phyloP scores from a whole-genome alignment of 2,888 invertebrate species.

The Microplitis deprimator region DNA sequence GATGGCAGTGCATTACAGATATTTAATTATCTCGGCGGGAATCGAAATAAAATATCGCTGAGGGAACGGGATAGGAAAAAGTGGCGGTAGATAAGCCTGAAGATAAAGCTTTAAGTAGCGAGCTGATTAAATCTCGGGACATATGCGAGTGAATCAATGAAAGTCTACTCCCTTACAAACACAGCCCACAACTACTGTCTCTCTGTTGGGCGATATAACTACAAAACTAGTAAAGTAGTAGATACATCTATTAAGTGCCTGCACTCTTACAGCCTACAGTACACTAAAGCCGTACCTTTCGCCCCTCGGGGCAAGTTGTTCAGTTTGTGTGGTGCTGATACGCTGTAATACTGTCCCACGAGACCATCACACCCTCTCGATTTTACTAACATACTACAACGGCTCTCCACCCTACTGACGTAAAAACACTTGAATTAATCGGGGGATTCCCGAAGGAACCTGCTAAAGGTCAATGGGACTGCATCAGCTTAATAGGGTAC shows the following conservation, averaged over 20 bases:
- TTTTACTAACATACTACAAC: conserved; percentile 29
- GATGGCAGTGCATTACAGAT: conserved; percentile 65
- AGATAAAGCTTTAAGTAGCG: conserved; percentile 65
- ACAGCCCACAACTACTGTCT: background rate
- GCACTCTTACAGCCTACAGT: background rate
- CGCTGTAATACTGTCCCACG: conserved; percentile 67
- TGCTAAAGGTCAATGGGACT: conserved; percentile 68
- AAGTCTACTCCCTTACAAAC: conserved; percentile 21
- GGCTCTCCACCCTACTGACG: conserved; percentile 49
- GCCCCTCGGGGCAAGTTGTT: conserved; percentile 55
- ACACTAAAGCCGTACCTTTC: background rate
- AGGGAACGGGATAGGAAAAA: conserved; percentile 29
- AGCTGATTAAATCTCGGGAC: conserved; percentile 70
- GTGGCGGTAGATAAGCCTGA: conserved; percentile 48
- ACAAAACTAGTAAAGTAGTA: background rate
- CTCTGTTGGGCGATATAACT: background rate
- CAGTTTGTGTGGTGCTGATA: conserved; percentile 69
- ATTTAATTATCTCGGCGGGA: conserved; percentile 62
- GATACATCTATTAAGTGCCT: background rate
- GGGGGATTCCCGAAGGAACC: conserved; percentile 67
- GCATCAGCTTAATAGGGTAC: conserved; percentile 13
- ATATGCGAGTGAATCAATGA: conserved; percentile 69
- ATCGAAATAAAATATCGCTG: conserved; percentile 10
- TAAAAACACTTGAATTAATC: conserved; percentile 71
- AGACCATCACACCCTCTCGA: conserved; percentile 55